phyloP scores from a whole-genome alignment of 2,113 vertebrate genomes.

The Cynocephalus volans region DNA sequence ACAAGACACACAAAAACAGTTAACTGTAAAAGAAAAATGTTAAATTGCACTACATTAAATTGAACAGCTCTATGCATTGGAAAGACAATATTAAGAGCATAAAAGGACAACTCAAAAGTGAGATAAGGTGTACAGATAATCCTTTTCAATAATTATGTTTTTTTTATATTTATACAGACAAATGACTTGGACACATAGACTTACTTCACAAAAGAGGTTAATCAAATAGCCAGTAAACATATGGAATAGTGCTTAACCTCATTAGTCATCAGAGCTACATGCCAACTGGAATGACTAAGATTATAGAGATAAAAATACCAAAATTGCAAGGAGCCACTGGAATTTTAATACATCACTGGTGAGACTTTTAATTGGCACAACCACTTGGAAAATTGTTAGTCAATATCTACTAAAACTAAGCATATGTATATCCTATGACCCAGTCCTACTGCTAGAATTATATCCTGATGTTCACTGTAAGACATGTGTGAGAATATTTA shows the following conservation, averaged over 20 bases:
- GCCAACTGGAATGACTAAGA: background rate
- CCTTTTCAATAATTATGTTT: background rate
- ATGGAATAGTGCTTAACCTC: background rate
- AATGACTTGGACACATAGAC: background rate
- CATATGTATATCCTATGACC: background rate
- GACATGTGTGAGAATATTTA: background rate
- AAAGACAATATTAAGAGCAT: background rate
- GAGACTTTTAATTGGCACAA: background rate
- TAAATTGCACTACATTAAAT: background rate
- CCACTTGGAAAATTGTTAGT: background rate
- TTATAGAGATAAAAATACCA: slow-evolving; percentile 10
- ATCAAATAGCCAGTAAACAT: background rate
- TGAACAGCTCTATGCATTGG: background rate
- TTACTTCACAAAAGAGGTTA: background rate
- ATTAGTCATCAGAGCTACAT: background rate
- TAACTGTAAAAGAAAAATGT: slow-evolving; percentile 13
- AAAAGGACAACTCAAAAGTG: background rate
- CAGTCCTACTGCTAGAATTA: background rate
- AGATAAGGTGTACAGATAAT: background rate
- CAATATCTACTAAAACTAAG: background rate
- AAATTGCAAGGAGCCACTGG: background rate
- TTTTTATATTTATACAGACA: background rate
- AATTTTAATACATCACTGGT: background rate
- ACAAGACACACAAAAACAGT: background rate
- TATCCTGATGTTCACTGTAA: background rate